Percentiles rank a stretch among this genome's conserved stretches.
Conservation (phyloP, 2,113 vertebrate genomes). For the Phalacrocorax brasilianus region DNA sequence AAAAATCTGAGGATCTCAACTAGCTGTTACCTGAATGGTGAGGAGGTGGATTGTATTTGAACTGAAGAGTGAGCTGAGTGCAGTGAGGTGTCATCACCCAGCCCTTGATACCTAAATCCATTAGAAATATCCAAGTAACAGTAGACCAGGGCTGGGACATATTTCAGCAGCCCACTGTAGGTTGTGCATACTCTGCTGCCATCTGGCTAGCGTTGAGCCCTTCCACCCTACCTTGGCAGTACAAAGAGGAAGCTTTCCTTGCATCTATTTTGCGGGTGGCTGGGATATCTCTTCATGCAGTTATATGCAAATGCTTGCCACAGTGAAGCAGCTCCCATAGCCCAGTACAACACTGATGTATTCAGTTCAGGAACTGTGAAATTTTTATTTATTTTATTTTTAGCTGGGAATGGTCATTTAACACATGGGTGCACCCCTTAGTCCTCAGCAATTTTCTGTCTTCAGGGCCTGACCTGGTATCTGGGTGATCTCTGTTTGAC, state of each 20-base stretch:
- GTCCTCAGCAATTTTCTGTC: background rate
- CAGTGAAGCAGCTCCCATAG: background rate
- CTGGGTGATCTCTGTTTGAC: background rate
- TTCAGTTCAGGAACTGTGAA: background rate
- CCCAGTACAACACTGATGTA: background rate
- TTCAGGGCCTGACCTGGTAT: background rate
- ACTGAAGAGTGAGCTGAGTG: background rate
- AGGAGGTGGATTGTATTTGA: background rate
- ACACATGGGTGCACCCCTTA: background rate
- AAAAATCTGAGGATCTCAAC: background rate
- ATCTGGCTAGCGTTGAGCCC: background rate
- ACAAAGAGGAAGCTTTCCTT: background rate
- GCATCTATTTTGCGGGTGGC: background rate
- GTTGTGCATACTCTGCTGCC: constrained; percentile 45
- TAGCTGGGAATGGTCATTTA: background rate
- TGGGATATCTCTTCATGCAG: background rate
- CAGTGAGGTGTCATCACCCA: background rate
- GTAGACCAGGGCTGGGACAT: fast-evolving
- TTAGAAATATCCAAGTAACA: background rate
- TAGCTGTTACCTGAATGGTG: background rate
- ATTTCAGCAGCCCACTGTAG: background rate
- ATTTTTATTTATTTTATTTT: background rate
- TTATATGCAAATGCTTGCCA: background rate
- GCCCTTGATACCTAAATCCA: background rate
- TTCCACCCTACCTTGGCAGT: background rate